Conservation (phyloP, 2,888 invertebrate genomes). For the Idaea aversata region DNA sequence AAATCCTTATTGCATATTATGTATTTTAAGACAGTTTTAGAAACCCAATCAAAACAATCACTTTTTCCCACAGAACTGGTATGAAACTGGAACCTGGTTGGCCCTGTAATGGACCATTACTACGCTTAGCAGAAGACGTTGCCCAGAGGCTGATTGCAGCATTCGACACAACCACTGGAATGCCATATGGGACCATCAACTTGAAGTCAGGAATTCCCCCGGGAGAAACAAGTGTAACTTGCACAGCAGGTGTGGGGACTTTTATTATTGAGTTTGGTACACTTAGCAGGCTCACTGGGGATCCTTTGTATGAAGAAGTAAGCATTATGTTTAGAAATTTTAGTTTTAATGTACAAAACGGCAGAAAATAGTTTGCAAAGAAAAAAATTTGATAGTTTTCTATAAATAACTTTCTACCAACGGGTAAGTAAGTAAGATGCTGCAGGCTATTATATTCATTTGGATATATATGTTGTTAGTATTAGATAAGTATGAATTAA, state of each 20-base stretch:
- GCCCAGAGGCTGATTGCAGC: conserved; percentile 94
- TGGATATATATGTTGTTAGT: too few relatives aligned
- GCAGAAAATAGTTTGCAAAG: not conserved
- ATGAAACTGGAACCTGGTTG: conserved; percentile 93
- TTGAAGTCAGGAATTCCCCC: conserved; percentile 94
- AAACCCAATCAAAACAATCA: too few relatives aligned
- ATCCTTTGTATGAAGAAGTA: conserved; percentile 95
- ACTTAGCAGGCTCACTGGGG: conserved; percentile 94
- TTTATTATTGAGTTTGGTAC: conserved; percentile 98
- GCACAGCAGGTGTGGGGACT: conserved; percentile 98
- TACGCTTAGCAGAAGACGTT: conserved; percentile 96
- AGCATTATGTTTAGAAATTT: conserved; percentile 5
- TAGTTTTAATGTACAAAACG: not conserved
- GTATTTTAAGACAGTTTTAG: too few relatives aligned
- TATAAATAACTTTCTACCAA: not conserved
- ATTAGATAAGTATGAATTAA: not conserved
- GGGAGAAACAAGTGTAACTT: conserved; percentile 97
- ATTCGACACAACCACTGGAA: conserved; percentile 94
- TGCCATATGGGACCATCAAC: conserved; percentile 99
- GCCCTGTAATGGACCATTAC: conserved; percentile 97
- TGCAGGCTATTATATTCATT: too few relatives aligned
- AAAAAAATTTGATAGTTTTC: not conserved
- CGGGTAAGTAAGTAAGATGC: too few relatives aligned
- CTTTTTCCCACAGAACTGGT: conserved; percentile 81
- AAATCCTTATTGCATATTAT: too few relatives aligned